These are phyloP conservation scores for Polylopha cassiicola DNA, from an alignment of 2,888 invertebrate genomes.

Conservation along the genomic window DNA sequence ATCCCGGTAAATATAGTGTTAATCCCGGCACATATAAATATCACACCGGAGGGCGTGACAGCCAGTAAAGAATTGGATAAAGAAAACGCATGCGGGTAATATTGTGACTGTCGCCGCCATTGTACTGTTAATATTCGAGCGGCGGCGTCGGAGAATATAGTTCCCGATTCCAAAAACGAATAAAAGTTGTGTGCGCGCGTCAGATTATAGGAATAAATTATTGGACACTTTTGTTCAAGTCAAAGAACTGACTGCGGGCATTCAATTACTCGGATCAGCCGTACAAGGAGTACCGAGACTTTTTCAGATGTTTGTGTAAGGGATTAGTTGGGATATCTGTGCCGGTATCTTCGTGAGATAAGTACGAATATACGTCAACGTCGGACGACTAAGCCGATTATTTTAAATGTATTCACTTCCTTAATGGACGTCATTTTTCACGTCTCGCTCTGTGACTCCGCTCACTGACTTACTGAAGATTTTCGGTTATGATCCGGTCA, in stretches of 20 bases:
- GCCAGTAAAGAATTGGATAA: conserved; percentile 52
- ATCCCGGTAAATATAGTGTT: conserved; percentile 44
- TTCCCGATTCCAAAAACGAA: conserved; percentile 61
- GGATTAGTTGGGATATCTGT: conserved; percentile 75
- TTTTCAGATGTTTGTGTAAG: conserved; percentile 75
- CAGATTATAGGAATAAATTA: conserved; percentile 77
- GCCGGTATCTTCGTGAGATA: conserved; percentile 76
- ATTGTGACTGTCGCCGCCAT: conserved; percentile 65
- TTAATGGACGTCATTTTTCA: conserved; percentile 77
- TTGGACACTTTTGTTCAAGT: conserved; percentile 73
- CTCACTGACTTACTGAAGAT: conserved; percentile 70
- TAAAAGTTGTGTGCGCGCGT: conserved; percentile 56
- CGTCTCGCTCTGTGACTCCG: conserved; percentile 54
- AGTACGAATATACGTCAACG: conserved; percentile 78
- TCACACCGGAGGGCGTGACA: conserved; percentile 42
- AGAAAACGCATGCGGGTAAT: conserved; percentile 54
- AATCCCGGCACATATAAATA: conserved; percentile 49
- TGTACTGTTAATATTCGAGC: conserved; percentile 64
- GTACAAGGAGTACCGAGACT: conserved; percentile 72
- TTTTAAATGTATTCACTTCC: conserved; percentile 78
- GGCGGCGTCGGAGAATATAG: conserved; percentile 57
- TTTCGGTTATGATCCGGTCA: conserved; percentile 76
- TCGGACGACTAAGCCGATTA: conserved; percentile 77
- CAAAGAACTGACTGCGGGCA: conserved; percentile 60
- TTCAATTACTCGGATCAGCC: conserved; percentile 69